Conservation (phyloP, 2,888 invertebrate genomes). For the Temnothorax unifasciatus region DNA sequence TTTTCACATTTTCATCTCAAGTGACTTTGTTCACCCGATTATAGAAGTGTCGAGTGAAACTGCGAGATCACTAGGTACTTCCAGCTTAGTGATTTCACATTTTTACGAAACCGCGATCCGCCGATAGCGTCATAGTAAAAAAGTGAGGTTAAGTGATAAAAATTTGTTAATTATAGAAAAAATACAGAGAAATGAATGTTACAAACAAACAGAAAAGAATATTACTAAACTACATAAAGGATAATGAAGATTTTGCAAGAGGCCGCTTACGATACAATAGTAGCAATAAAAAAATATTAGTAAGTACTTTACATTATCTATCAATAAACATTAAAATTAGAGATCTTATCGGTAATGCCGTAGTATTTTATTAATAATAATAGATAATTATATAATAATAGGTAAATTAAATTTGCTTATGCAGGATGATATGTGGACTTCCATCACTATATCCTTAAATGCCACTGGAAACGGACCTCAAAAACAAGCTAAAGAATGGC, state of each 20-base stretch:
- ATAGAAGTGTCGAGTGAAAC: background rate
- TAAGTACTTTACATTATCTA: background rate
- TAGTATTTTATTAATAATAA: background rate
- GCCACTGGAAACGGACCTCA: background rate
- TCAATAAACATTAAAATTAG: too few species aligned
- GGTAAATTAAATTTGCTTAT: constrained; percentile 6
- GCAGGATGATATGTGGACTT: constrained; percentile 2
- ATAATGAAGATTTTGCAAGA: constrained; percentile 2
- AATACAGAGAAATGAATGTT: background rate
- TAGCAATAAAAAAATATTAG: constrained; percentile 3
- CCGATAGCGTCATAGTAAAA: background rate
- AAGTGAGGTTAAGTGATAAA: background rate
- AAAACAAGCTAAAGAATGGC: constrained; percentile 3
- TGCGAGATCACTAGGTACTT: constrained; percentile 22
- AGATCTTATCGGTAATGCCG: too few species aligned
- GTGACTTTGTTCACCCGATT: background rate
- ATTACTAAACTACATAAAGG: background rate
- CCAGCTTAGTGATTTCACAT: background rate
- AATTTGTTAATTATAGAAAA: background rate
- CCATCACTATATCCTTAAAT: constrained; percentile 1
- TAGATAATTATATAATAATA: background rate
- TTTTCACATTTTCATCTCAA: background rate
- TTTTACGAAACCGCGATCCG: background rate
- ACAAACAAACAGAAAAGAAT: background rate
- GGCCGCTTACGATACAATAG: background rate